Evolutionary conservation across 2,888 invertebrate species (phyloP).

Genomic region (Gastrophysa polygoni): DNA sequence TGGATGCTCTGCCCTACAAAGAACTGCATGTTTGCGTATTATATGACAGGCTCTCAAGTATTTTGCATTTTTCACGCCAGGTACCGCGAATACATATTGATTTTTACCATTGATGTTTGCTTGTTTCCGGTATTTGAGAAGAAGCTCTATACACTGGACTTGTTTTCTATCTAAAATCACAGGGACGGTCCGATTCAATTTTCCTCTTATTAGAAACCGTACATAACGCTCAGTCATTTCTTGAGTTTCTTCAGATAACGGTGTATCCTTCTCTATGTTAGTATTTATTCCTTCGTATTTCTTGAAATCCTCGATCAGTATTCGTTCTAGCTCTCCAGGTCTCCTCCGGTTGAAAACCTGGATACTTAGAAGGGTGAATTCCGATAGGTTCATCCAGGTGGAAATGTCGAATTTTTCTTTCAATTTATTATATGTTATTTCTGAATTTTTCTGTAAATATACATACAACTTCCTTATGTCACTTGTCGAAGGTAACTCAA

Average conservation of each 20-base stretch:
- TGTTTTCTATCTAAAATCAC: conserved; percentile 12
- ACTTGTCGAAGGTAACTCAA: conserved; percentile 10
- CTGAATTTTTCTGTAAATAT: neutral
- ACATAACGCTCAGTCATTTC: conserved; percentile 10
- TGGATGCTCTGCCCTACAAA: conserved; percentile 34
- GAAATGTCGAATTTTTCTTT: neutral
- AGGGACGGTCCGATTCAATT: conserved; percentile 10
- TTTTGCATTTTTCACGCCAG: neutral
- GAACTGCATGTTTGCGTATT: no score
- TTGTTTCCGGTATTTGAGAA: conserved; percentile 5
- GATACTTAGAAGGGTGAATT: conserved; percentile 19
- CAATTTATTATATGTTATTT: neutral
- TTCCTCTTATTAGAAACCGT: conserved; percentile 15
- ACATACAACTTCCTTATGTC: conserved; percentile 7
- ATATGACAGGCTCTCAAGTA: conserved; percentile 8
- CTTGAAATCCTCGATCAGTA: conserved; percentile 20
- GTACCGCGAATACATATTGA: conserved; percentile 9
- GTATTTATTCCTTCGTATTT: conserved; percentile 7
- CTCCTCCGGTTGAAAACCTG: conserved; percentile 22
- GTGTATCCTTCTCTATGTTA: neutral
- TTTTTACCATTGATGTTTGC: conserved; percentile 14
- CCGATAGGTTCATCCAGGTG: conserved; percentile 12
- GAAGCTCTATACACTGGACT: conserved; percentile 2
- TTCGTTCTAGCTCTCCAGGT: conserved; percentile 18
- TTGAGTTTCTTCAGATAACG: conserved; percentile 9